phyloP scores from a whole-genome alignment of 2,113 vertebrate genomes.

The Orthochromis indermauri region DNA sequence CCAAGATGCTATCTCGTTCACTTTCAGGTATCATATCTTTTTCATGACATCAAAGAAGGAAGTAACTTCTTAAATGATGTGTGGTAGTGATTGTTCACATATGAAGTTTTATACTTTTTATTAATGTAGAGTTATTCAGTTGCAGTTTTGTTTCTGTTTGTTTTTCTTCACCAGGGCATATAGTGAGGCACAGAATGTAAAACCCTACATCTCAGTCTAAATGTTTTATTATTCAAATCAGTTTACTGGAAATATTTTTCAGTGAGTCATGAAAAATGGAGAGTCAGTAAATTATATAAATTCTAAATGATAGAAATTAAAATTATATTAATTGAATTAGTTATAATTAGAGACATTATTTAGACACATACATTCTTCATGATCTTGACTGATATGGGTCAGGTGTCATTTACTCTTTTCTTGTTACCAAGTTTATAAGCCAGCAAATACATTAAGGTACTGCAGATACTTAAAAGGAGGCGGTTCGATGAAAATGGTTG shows the following conservation, averaged over 20 bases:
- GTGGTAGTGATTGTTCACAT: not conserved
- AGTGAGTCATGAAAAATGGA: not conserved
- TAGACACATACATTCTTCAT: not conserved
- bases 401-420: not conserved
- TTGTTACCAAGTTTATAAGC: not conserved
- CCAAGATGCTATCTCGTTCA: not conserved
- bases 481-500: accelerated
- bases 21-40: not conserved
- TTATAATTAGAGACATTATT: not conserved
- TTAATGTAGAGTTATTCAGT: not conserved
- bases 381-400: not conserved
- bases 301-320: not conserved
- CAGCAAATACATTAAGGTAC: not conserved
- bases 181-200: not conserved
- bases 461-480: not conserved
- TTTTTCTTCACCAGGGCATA: not conserved
- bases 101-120: not conserved
- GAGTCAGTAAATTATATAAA: not conserved
- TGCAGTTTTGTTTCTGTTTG: not conserved
- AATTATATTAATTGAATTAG: not conserved
- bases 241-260: not conserved
- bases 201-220: not conserved
- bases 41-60: not conserved
- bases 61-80: not conserved
- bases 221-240: not conserved